Conservation (phyloP, 1,140 invertebrate species). For the Leptonema lineaticorne region DNA sequence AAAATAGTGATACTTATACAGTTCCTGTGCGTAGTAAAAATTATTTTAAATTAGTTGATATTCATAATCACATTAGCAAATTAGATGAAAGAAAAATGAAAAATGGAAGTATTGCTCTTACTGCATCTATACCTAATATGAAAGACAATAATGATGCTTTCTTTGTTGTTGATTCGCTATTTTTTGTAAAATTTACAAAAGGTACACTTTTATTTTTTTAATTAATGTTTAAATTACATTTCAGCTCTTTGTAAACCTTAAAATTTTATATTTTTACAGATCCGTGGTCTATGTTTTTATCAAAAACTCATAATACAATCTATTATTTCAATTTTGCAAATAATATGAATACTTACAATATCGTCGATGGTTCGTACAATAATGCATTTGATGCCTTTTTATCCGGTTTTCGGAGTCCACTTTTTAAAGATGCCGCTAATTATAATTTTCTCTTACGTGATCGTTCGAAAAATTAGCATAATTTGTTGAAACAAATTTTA, state of each 20-base stretch:
- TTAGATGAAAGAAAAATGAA: slow-evolving; percentile 50
- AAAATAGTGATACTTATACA: slow-evolving; percentile 46
- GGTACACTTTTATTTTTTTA: slow-evolving; percentile 40
- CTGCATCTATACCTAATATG: slow-evolving; percentile 48
- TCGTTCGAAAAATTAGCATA: background rate
- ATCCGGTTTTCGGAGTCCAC: background rate
- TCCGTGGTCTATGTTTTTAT: slow-evolving; percentile 50
- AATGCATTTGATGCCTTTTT: background rate
- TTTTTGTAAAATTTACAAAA: slow-evolving; percentile 53
- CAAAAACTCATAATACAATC: slow-evolving; percentile 45
- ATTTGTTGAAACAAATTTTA: background rate
- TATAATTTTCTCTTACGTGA: background rate
- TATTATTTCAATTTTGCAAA: slow-evolving; percentile 42
- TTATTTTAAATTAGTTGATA: slow-evolving; percentile 55
- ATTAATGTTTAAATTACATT: background rate
- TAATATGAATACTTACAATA: background rate
- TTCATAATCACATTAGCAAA: slow-evolving; percentile 46
- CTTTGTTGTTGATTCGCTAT: slow-evolving; percentile 48
- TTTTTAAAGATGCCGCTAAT: background rate
- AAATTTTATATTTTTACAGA: slow-evolving; percentile 46
- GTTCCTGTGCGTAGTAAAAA: slow-evolving; percentile 66
- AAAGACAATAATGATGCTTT: slow-evolving; percentile 48
- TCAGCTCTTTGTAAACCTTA: background rate
- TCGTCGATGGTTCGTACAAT: background rate
- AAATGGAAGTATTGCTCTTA: slow-evolving; percentile 45